Evolutionary conservation across 2,113 vertebrate genomes (phyloP).

Genomic region (Dendrocopos noguchii): DNA sequence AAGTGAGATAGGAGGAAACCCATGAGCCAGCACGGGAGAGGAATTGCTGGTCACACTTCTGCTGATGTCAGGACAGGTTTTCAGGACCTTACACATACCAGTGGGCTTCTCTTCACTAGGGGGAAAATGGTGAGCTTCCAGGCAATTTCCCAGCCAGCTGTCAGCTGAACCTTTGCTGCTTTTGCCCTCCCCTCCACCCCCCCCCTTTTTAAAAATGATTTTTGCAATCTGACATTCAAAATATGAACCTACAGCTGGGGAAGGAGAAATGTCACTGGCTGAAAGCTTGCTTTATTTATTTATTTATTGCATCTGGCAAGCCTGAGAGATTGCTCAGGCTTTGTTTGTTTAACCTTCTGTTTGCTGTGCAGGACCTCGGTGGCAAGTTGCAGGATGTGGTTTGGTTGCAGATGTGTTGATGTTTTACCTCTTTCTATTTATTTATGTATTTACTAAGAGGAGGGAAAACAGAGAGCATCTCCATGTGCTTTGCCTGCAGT

Average conservation of each 20-base stretch:
- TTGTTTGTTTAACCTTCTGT: constrained; percentile 70
- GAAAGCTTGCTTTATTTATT: neutral
- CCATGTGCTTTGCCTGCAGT: neutral
- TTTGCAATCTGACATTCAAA: constrained; percentile 52
- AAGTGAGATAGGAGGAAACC: constrained; percentile 69
- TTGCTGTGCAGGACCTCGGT: constrained; percentile 39
- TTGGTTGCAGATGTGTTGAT: neutral
- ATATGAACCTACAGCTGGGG: constrained; percentile 53
- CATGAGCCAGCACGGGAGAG: constrained; percentile 50
- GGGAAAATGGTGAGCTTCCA: neutral
- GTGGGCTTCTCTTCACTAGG: neutral
- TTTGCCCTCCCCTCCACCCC: neutral
- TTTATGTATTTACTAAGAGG: neutral
- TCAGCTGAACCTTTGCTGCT: constrained; percentile 15
- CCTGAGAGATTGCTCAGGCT: neutral
- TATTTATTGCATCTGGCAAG: constrained; percentile 35
- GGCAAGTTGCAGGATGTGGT: constrained; percentile 42
- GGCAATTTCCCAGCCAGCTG: constrained; percentile 50
- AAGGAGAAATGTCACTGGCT: constrained; percentile 38
- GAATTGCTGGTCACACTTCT: constrained; percentile 60
- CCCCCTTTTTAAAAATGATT: neutral
- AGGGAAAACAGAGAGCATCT: neutral
- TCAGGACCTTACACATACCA: constrained; percentile 31
- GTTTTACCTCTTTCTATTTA: neutral
- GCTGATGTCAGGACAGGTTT: constrained; percentile 59